Base-by-base conservation (phyloP, 2,888 invertebrate genomes). In the Tipula unca region DNA sequence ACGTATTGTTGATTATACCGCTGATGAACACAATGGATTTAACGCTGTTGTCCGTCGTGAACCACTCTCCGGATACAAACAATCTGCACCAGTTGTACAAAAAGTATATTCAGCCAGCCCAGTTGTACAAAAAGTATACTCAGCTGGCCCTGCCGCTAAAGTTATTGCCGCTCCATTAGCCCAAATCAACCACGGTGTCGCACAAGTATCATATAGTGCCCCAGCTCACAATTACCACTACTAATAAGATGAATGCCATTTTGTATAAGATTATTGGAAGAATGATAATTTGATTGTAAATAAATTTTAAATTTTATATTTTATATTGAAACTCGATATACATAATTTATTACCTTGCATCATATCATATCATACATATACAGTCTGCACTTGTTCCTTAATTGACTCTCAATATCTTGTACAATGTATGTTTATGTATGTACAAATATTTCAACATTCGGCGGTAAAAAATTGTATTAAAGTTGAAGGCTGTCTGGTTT, bases 1-100 rank as follows among this genome's bases (percentile, higher is more conserved):
- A 86, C 91, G 93, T 86, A 90, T 91, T 69, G 93, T 93, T 17
- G 91, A 92, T 35, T 93, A 93, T 89, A 90, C 90, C 86, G 91
- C 92, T 36, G 92, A 92, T 88, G 89, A 91, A n/a, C 91, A 91
- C 87, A 91, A 89, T 86, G 92, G 93, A 86, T 93, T 93, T 89
- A 92, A 92, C 88, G 93, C 93, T 2, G 88, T 92, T 54, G 92
- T 92, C 1, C 90, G 90, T 86, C 92, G 91, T 69, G 92, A 92
- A 87, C 91, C 92, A 14, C 83, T 83, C 8, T 90, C 91, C 1
- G 87, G 89, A 85, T 89, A 89, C 54, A 90, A 89, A 86, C 89
- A 90, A 29, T 2, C 29, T 4, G 82, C 83, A 17, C 83, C 83
- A 32, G 83, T 83, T 83, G 83, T 35, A 29, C 29, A 83, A 32